A percentile compares a stretch with the other conserved stretches of the same genome.
Evolutionary conservation across 2,113 vertebrate genomes (phyloP).

Genomic region (Zapornia atra): DNA sequence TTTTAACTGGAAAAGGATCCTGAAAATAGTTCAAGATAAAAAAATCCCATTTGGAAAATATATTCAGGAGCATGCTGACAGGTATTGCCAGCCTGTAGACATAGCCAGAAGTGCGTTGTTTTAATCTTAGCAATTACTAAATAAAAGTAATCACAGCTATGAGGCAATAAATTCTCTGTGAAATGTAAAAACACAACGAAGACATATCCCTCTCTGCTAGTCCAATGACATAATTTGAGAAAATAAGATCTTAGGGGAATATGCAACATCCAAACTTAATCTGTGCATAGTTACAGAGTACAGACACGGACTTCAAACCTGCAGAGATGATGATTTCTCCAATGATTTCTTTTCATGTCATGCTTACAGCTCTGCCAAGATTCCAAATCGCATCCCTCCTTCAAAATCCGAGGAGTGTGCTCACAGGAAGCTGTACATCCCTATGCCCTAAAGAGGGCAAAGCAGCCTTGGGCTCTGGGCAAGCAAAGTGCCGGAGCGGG

Average conservation of each 20-base stretch:
- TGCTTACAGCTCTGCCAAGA: neutral
- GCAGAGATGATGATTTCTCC: neutral
- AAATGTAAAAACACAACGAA: neutral
- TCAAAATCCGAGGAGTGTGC: neutral
- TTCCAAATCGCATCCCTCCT: neutral
- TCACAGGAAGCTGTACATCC: neutral
- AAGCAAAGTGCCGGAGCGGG: neutral
- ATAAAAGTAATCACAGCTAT: slow-evolving; percentile 7
- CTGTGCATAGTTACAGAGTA: neutral
- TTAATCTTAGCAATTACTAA: slow-evolving; percentile 14
- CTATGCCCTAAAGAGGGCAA: neutral
- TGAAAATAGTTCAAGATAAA: neutral
- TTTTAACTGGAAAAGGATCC: neutral
- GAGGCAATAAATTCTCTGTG: neutral
- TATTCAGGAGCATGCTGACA: neutral
- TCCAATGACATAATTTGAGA: neutral
- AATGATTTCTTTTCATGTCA: neutral
- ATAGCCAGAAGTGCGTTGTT: neutral
- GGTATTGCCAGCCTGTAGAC: neutral
- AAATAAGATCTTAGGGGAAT: neutral
- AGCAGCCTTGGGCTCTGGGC: neutral
- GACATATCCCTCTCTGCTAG: neutral
- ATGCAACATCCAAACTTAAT: neutral
- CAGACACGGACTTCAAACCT: neutral
- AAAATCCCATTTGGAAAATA: neutral